Evolutionary conservation across 2,797 vertebrate species (phyloP).

Genomic region (Phoxinus dragarum): DNA sequence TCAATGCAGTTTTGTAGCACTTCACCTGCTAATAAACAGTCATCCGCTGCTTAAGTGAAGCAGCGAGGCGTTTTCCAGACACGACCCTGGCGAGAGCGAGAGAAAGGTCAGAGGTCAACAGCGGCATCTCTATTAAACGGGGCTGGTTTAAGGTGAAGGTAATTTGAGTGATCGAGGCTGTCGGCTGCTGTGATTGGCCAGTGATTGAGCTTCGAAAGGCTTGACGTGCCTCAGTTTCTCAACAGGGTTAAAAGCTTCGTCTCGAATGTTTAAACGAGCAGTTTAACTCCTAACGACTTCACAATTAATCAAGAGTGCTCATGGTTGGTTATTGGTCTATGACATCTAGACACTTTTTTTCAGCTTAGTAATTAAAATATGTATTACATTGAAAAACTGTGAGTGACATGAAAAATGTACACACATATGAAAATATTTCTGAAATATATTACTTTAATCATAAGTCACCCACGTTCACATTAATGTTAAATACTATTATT

Average conservation of each 20-base stretch:
- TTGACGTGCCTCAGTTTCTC: conserved; percentile 61
- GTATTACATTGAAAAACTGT: too few species aligned
- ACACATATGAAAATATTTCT: too few species aligned
- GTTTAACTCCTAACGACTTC: conserved; percentile 16
- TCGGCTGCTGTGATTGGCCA: conserved; percentile 73
- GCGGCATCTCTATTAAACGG: conserved; percentile 42
- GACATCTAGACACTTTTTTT: not conserved
- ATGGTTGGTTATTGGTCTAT: not conserved
- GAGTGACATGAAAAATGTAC: too few species aligned
- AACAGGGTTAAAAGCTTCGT: conserved; percentile 32
- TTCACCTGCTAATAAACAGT: conserved; percentile 46
- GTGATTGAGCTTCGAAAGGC: conserved; percentile 69
- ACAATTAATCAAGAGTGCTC: not conserved
- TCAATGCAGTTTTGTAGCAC: conserved; percentile 45
- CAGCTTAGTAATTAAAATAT: too few species aligned
- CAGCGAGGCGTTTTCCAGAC: conserved; percentile 23
- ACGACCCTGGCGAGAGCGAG: conserved; percentile 43
- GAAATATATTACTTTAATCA: too few species aligned
- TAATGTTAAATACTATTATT: too few species aligned
- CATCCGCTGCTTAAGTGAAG: conserved; percentile 35
- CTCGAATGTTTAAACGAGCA: conserved; percentile 36
- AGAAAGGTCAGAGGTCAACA: conserved; percentile 48
- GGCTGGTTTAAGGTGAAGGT: conserved; percentile 74
- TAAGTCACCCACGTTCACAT: too few species aligned
- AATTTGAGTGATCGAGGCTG: conserved; percentile 74